Evolutionary conservation across 1,140 invertebrate genomes (phyloP), one percentile per base, ranked within the genome.

Genomic region (Magallana ariakensis): DNA sequence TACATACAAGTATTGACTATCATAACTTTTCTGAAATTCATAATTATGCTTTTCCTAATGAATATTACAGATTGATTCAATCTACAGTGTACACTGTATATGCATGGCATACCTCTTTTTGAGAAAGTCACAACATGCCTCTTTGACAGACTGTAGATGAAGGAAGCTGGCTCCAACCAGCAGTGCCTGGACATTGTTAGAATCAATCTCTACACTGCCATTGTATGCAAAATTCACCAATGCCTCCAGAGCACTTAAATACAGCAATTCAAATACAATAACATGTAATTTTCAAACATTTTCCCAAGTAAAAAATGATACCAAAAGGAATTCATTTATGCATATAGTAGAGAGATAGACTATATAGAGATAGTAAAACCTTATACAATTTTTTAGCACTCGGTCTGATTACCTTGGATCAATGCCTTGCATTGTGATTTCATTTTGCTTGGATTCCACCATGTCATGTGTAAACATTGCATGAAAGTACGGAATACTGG

Each of bases 391-490:
- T 16, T 66, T 87, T 87, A 81, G 33, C 33, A 46, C 33, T 46
- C 33, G 0, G 33, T 46, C 33, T 46, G 33, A 46, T 4, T 95
- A 97, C 97, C 95, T 95, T 83, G 97, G 96, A 92, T 98, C 97
- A 90, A 97, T 97, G 90, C 97, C 97, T 93, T 97, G 96, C 93
- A 98, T 96, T 83, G 96, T 96, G 70, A 98, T 97, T 92, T 97
- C 97, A 92, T 96, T 96, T 92, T 97, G 97, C 89, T 97, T 97
- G 89, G 97, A 97, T 94, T 98, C 98, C 0, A 96, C 96, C 97
- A 98, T 98, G 93, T 98, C 97, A 94, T 97, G 96, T 16, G 97
- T 97, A 94, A 98, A 98, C 98, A 98, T 98, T 16, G 97, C 97
- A 95, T 97, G 96, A 94, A 98, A 98, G 94, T 98, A 98, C 13